These are phyloP conservation scores for Megamerina dolium DNA, from an alignment of 2,888 invertebrate species.

Conservation along the genomic window DNA sequence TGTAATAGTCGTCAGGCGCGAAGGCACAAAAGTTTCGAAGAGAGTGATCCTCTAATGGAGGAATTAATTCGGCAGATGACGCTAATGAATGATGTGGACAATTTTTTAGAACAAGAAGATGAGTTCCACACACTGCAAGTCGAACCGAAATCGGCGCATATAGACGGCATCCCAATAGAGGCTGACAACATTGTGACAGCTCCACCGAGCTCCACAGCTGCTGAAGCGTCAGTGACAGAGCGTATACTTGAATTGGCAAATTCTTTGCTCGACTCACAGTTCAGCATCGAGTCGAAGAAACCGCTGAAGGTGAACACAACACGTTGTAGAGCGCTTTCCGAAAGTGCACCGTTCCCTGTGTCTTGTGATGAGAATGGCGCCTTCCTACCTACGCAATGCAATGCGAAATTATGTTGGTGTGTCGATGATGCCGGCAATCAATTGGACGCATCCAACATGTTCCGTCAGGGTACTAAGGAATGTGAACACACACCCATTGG, in stretches of 20 bases:
- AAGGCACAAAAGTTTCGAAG: conserved; percentile 48
- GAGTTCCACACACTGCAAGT: conserved; percentile 9
- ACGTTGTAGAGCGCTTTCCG: conserved; percentile 50
- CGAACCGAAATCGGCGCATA: not conserved
- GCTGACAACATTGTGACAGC: not conserved
- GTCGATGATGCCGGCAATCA: conserved; percentile 79
- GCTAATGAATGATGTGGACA: conserved; percentile 51
- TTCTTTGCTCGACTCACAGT: conserved; percentile 45
- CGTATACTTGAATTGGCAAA: conserved; percentile 38
- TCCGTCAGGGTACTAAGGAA: conserved; percentile 53
- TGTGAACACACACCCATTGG: conserved; percentile 66
- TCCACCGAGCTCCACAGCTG: conserved; percentile 9
- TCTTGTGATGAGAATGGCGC: conserved; percentile 65
- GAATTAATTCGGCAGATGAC: conserved; percentile 65
- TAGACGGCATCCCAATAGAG: conserved; percentile 22
- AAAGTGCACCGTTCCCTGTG: conserved; percentile 48
- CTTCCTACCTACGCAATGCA: conserved; percentile 72
- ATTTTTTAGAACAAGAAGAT: conserved; percentile 29
- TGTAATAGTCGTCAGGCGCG: conserved; percentile 78
- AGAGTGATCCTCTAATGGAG: conserved; percentile 58
- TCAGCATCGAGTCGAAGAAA: conserved; percentile 35
- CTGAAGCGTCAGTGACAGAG: conserved; percentile 47
- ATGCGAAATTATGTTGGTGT: conserved; percentile 67
- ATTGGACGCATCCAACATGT: conserved; percentile 57
- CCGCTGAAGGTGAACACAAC: conserved; percentile 39